These are phyloP conservation scores for Anisognathus igniventris DNA, from an alignment of 2,797 vertebrate genomes.

Conservation along the genomic window DNA sequence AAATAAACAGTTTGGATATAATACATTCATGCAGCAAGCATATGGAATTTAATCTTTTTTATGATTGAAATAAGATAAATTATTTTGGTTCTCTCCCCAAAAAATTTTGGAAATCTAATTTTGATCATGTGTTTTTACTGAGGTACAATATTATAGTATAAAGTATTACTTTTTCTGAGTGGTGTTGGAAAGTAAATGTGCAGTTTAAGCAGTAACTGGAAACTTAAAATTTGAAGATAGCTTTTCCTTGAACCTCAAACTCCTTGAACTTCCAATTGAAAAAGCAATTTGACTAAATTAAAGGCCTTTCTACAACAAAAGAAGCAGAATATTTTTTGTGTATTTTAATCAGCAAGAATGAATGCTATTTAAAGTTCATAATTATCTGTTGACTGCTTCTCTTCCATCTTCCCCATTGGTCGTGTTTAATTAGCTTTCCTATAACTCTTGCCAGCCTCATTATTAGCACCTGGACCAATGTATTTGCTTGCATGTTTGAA, in stretches of 20 bases:
- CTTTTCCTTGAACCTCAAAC: neutral
- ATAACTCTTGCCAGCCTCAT: neutral
- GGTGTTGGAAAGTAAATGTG: neutral
- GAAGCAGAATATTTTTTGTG: neutral
- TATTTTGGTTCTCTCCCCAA: neutral
- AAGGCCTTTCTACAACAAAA: neutral
- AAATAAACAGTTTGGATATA: neutral
- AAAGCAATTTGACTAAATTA: neutral
- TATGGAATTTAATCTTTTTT: neutral
- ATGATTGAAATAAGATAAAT: neutral
- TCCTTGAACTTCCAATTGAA: neutral
- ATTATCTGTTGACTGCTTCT: neutral
- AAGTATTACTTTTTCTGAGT: neutral
- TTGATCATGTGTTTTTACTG: neutral
- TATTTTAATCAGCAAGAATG: slow-evolving; percentile 7
- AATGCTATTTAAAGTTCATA: neutral
- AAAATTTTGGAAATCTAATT: neutral
- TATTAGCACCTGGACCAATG: neutral
- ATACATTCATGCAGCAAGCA: neutral
- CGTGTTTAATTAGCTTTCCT: neutral
- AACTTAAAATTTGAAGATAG: neutral
- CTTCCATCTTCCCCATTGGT: neutral
- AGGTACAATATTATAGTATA: neutral
- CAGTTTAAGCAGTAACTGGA: neutral
- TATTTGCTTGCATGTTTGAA: neutral